Evolutionary conservation across 1,140 invertebrate species (phyloP), one percentile per base, ranked within the genome.

Genomic region (Hydropsyche tenuis): DNA sequence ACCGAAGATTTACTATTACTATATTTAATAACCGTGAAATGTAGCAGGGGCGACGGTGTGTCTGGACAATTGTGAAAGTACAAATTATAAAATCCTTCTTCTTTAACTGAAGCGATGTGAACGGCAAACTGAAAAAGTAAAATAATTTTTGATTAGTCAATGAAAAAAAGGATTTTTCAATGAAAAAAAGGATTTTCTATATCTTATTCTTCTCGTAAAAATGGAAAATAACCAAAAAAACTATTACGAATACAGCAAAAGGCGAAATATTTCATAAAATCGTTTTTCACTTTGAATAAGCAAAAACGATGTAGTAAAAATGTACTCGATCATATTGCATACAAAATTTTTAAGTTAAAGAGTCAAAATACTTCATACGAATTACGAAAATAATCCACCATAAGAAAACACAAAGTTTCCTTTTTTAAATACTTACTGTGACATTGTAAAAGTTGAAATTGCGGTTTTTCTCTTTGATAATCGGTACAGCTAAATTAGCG

Each of bases 21-120:
- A n/a, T n/a, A n/a, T n/a, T n/a, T n/a, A 82, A 84, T 86, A 85
- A 94, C 90, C 78, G 87, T 86, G 78, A 92, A 88, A 81, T 91
- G 89, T 30, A 92, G 82, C 27, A 85, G 74, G 9, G 88, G 82
- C 11, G 79, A 77, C 4, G 86, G 79, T 45, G 87, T 86, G 81
- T 93, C 93, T 5, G 90, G 91, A 84, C 97, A 99, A 82, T 94
- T 97, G 82, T 99, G 96, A 80, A 98, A 99, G 80, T 95, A 96
- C 12, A 99, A 85, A 83, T 95, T 96, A 82, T 99, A 99, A 0
- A 98, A 86, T 1, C 97, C 97, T 85, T 97, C 93, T 79, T 97
- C 94, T 48, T 90, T 86, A 46, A 90, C 84, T 4, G 87, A 90
- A 0, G 88, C 88, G 53, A 99, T 91, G 75, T 89, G 90, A 83